These are phyloP conservation scores for Microtus richardsoni DNA, from an alignment of 2,113 vertebrate genomes.

Conservation along the genomic window DNA sequence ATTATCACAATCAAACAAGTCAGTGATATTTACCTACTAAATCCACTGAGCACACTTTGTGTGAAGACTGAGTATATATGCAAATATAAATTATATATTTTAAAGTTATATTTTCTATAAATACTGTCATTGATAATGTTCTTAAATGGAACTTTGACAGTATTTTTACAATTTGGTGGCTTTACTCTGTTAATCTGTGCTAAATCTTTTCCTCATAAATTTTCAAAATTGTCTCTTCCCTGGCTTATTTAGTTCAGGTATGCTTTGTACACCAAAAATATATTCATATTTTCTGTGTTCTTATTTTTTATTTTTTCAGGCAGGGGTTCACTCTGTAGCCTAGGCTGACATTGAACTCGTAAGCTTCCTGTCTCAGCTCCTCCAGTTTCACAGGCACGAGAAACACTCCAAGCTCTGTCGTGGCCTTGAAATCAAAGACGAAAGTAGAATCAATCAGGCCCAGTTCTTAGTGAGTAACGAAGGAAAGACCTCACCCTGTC, in stretches of 20 bases:
- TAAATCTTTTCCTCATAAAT: neutral
- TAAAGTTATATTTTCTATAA: neutral
- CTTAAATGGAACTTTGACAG: constrained; percentile 16
- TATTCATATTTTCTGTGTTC: neutral
- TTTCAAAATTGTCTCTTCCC: neutral
- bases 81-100: neutral
- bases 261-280: neutral
- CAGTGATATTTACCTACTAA: neutral
- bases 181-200: neutral
- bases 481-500: neutral
- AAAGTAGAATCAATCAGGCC: neutral
- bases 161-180: constrained; percentile 9
- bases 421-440: neutral
- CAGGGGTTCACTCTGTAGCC: no score
- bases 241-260: neutral
- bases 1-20: neutral
- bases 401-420: neutral
- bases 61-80: no score
- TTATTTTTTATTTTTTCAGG: neutral
- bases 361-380: neutral
- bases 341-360: neutral
- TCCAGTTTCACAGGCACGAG: neutral
- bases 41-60: neutral
- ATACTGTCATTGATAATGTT: neutral
- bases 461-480: neutral